Conservation (phyloP, 2,797 vertebrate species). For the Peromyscus nudipes region DNA sequence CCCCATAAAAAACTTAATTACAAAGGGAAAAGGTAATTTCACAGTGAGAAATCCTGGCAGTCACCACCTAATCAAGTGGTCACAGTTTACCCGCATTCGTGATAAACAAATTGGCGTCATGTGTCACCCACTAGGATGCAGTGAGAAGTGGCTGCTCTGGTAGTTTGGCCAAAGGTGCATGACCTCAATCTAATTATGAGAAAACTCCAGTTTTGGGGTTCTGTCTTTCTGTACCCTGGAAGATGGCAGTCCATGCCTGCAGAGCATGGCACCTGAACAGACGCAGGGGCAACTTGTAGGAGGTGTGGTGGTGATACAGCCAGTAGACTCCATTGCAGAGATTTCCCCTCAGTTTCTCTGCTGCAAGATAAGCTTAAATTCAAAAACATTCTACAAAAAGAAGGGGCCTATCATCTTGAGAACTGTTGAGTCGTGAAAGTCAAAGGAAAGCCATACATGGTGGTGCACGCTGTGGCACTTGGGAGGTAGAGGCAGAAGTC, state of each 20-base stretch:
- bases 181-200: neutral
- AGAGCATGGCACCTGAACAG: neutral
- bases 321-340: neutral
- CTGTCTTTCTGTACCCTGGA: neutral
- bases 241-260: neutral
- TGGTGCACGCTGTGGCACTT: neutral
- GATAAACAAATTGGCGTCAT: neutral
- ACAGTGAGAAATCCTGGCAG: neutral
- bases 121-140: neutral
- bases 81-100: neutral
- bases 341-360: neutral
- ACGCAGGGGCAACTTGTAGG: neutral
- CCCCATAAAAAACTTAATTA: neutral
- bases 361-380: neutral
- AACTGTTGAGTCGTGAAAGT: slow-evolving; percentile 18
- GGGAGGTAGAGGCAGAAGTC: neutral
- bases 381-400: neutral
- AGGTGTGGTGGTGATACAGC: neutral
- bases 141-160: neutral
- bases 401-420: neutral
- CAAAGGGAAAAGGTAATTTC: neutral
- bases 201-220: neutral
- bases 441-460: neutral
- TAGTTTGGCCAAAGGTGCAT: neutral
- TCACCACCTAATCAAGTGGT: neutral